Conservation (phyloP, 2,113 vertebrate species). For the Mohoua ochrocephala region DNA sequence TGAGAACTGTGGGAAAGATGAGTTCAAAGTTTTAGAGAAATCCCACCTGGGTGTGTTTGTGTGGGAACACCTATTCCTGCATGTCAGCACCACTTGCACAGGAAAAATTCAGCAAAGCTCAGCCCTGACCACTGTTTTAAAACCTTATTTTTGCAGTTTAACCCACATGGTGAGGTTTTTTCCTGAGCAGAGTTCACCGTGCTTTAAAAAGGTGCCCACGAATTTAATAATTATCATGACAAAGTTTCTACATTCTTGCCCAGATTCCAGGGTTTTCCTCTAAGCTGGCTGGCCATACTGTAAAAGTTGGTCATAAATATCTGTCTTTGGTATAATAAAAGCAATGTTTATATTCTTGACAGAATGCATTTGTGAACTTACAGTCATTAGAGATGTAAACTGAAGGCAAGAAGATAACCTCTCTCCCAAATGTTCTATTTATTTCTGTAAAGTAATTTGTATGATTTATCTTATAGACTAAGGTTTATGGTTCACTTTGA, state of each 20-base stretch:
- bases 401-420: conserved; percentile 71
- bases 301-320: conserved; percentile 58
- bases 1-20: background rate
- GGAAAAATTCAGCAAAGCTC: background rate
- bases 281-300: conserved; percentile 24
- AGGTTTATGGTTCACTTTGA: conserved; percentile 75
- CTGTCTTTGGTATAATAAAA: conserved; percentile 66
- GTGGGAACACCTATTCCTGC: background rate
- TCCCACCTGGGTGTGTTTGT: background rate
- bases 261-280: conserved; percentile 45
- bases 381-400: conserved; percentile 73
- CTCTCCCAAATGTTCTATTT: conserved; percentile 70
- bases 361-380: conserved; percentile 70
- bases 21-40: background rate
- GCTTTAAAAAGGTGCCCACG: background rate
- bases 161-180: background rate
- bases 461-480: conserved; percentile 71
- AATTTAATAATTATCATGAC: background rate
- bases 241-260: conserved; percentile 32
- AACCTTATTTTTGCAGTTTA: background rate
- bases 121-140: background rate
- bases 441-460: conserved; percentile 75
- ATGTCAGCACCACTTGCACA: background rate
- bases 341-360: conserved; percentile 63
- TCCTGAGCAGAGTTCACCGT: fast-evolving